Evolutionary conservation across 2,113 vertebrate species (phyloP).

Genomic region (Brachyhypopomus gauderio): DNA sequence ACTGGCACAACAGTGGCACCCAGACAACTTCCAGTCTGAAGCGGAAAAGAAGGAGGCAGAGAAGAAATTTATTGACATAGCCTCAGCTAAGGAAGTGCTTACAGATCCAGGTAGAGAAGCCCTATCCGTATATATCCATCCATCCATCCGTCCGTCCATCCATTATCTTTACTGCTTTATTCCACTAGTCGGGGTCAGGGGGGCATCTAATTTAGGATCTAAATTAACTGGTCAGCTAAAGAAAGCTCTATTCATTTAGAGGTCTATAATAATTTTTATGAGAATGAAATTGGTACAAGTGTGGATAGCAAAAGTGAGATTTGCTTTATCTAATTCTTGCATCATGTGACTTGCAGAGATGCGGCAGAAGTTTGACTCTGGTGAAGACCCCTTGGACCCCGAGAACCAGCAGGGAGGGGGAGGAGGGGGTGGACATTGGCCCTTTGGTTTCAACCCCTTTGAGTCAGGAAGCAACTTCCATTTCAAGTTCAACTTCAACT

Average conservation of each 20-base stretch:
- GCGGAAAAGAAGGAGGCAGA: constrained; percentile 80
- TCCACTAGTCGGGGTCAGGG: too few relatives aligned
- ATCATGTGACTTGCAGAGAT: constrained; percentile 68
- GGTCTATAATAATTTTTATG: background rate
- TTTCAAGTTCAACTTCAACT: constrained; percentile 85
- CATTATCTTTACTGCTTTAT: too few relatives aligned
- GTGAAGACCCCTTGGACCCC: constrained; percentile 82
- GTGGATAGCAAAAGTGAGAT: too few relatives aligned
- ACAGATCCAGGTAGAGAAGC: constrained; percentile 75
- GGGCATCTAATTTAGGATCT: too few relatives aligned
- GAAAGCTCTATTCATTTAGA: background rate
- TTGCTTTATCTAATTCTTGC: background rate
- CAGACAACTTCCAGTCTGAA: constrained; percentile 82
- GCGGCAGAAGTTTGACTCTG: constrained; percentile 83
- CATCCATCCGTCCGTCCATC: too few relatives aligned
- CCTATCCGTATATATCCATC: background rate
- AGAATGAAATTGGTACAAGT: background rate
- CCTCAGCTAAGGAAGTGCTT: constrained; percentile 82
- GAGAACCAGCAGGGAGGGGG: constrained; percentile 82
- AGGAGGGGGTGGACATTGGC: constrained; percentile 72
- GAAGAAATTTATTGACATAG: constrained; percentile 83
- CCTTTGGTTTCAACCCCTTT: constrained; percentile 83
- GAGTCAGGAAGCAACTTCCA: constrained; percentile 81
- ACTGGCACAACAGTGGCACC: constrained; percentile 80
- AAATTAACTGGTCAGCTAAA: background rate